These are phyloP conservation scores for Trypoxylon attenuatum DNA, from an alignment of 2,888 invertebrate species.

Conservation along the genomic window DNA sequence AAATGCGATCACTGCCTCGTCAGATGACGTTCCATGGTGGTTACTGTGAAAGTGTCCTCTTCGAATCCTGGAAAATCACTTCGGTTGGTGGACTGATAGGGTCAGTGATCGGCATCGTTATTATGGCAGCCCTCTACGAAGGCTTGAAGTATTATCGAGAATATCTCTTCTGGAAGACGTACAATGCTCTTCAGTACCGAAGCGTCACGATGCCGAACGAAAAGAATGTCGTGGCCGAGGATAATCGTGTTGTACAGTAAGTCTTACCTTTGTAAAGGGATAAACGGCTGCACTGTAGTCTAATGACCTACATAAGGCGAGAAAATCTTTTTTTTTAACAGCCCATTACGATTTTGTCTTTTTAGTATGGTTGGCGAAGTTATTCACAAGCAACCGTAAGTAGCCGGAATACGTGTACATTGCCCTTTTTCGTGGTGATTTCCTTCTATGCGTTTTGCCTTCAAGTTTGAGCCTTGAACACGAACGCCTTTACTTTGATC, in stretches of 20 bases:
- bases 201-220: constrained; percentile 87
- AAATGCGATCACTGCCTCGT: constrained; percentile 20
- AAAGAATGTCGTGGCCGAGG: constrained; percentile 79
- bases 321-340: constrained; percentile 4
- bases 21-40: constrained; percentile 88
- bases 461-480: background rate
- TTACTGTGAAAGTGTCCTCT: constrained; percentile 85
- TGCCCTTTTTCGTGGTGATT: background rate
- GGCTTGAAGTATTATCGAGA: constrained; percentile 92
- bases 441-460: background rate
- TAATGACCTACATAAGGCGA: background rate
- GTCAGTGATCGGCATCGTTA: constrained; percentile 93
- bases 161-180: constrained; percentile 88
- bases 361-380: constrained; percentile 83
- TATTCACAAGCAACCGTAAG: constrained; percentile 85
- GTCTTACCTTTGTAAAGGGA: constrained; percentile 72
- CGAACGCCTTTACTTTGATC: too few species aligned
- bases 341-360: constrained; percentile 59
- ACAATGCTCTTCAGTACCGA: constrained; percentile 88
- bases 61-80: constrained; percentile 87
- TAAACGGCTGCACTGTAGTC: too few species aligned
- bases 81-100: constrained; percentile 87
- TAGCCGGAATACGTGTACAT: too few species aligned
- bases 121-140: constrained; percentile 95
- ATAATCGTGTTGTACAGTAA: constrained; percentile 88